These are phyloP conservation scores for Argyresthia albistria DNA, from an alignment of 2,888 invertebrate species.

Conservation along the genomic window DNA sequence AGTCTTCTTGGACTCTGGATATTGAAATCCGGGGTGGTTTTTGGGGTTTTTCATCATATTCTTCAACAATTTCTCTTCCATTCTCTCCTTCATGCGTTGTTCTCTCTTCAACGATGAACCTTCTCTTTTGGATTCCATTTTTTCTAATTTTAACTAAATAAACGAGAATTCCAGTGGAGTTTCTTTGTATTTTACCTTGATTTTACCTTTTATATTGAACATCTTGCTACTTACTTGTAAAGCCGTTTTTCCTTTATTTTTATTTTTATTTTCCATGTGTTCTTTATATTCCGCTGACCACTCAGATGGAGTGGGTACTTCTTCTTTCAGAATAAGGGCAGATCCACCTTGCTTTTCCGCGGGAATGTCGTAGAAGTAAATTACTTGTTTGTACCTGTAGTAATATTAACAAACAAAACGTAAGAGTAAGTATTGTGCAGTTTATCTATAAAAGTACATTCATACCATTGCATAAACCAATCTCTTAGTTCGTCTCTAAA, in stretches of 20 bases:
- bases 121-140: constrained; percentile 4
- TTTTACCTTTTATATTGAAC: too few species aligned
- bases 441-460: too few species aligned
- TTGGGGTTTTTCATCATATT: constrained; percentile 24
- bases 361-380: constrained; percentile 42
- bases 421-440: not conserved
- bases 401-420: not conserved
- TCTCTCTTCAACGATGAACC: constrained; percentile 21
- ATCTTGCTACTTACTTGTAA: too few species aligned
- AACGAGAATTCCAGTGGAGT: too few species aligned
- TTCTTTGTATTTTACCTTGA: too few species aligned
- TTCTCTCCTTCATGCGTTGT: constrained; percentile 25
- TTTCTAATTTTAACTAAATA: too few species aligned
- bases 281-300: constrained; percentile 37
- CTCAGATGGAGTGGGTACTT: constrained; percentile 32
- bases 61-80: constrained; percentile 43
- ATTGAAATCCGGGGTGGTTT: constrained; percentile 44
- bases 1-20: constrained; percentile 34
- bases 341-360: constrained; percentile 29
- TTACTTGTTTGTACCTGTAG: constrained; percentile 36
- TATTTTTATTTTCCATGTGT: constrained; percentile 12
- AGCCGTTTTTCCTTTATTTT: too few species aligned
- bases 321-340: constrained; percentile 31
- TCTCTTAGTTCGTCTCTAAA: constrained; percentile 33
- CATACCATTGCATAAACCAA: constrained; percentile 26